A percentile compares a stretch with the other conserved stretches of the same genome.
Conservation (phyloP, 2,113 vertebrate genomes). For the Ranitomeya variabilis region DNA sequence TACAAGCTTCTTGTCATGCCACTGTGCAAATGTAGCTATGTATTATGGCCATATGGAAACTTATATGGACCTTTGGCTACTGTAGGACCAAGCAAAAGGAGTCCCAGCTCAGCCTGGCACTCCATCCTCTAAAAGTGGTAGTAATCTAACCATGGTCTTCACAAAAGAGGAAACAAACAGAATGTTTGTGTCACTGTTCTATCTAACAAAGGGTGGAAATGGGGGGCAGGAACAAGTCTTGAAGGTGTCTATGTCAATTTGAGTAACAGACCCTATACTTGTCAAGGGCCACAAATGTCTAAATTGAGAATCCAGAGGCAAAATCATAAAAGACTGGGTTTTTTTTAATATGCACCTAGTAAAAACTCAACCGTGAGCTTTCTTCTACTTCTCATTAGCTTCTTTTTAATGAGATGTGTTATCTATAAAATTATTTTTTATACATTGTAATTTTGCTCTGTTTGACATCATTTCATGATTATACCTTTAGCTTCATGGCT, state of each 20-base stretch:
- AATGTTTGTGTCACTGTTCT: too few species aligned
- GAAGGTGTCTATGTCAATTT: neutral
- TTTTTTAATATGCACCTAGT: neutral
- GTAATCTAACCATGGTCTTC: neutral
- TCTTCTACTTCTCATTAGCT: neutral
- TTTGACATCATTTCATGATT: neutral
- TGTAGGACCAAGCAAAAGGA: too few species aligned
- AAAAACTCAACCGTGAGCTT: neutral
- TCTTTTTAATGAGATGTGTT: neutral
- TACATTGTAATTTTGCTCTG: neutral
- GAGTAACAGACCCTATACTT: neutral
- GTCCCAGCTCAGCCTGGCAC: too few species aligned
- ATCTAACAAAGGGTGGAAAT: too few species aligned
- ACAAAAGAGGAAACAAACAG: too few species aligned
- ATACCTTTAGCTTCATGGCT: neutral
- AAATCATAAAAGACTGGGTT: neutral
- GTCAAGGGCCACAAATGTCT: neutral
- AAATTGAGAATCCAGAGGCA: neutral
- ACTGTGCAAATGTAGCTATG: too few species aligned
- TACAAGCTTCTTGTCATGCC: too few species aligned
- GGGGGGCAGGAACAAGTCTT: too few species aligned
- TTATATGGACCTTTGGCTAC: too few species aligned
- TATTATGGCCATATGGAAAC: too few species aligned
- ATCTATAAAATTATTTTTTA: neutral
- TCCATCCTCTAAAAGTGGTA: neutral